Evolutionary conservation across 1,140 invertebrate species (phyloP), one percentile per base, ranked within the genome.

Genomic region (Metopolophium dirhodum): DNA sequence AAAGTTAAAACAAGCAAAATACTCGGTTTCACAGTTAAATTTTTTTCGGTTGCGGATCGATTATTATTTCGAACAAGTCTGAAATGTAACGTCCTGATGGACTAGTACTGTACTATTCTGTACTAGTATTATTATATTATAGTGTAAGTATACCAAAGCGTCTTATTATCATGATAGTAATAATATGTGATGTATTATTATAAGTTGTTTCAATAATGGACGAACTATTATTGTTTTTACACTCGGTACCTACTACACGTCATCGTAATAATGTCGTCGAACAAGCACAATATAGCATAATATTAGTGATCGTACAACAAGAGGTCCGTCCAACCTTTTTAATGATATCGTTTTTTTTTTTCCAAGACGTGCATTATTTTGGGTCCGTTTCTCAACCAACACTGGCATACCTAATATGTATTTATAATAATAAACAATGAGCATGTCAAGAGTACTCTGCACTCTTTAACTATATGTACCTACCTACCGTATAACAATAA

Each of bases 21-120:
- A 7, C 26, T 85, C 49, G 26, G 26, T 93, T 93, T 86, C 91
- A 93, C 82, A 85, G 49, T 54, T 30, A 30, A 54, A 54, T 51
- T 26, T 26, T 49, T 83, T 20, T 93, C 26, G 23, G 51, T 54
- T 86, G 86, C 77, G 35, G 51, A 93, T 93, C 47, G 26, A 83
- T 93, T 85, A 77, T 51, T 91, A n/a, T 90, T 68, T 68, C 87
- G 41, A 90, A 57, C 88, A 54, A 41, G 11, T 47, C 30, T 26
- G 9, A 47, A 86, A 37, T 82, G 20, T 26, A 9, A 83, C 9
- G 35, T 41, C 82, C 35, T 83, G 37, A 3, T 41, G 41, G 3
- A 85, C n/a, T 82, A 82, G 11, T 35, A n/a, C n/a, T n/a, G n/a
- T n/a, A n/a, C n/a, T n/a, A 35, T 35, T 35, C 20, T 20, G 77